A percentile compares a stretch with the other conserved stretches of the same genome.
phyloP scores from a whole-genome alignment of 2,797 vertebrate species.

The Megalops cyprinoides region DNA sequence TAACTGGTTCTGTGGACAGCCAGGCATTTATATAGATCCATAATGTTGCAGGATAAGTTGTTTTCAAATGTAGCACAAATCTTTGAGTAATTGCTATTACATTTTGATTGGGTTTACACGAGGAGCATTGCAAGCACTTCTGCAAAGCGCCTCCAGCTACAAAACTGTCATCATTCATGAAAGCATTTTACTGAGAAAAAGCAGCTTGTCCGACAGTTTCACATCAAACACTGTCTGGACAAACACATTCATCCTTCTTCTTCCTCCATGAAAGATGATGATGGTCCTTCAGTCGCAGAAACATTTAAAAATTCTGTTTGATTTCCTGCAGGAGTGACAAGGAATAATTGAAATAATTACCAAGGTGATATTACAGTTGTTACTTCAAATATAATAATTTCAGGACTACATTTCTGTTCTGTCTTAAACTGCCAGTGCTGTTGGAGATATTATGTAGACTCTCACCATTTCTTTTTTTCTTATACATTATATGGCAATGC shows the following conservation, averaged over 20 bases:
- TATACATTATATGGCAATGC: no score
- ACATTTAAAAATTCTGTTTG: no score
- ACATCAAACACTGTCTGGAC: constrained; percentile 3
- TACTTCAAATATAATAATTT: neutral
- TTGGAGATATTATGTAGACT: no score
- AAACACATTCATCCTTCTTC: no score
- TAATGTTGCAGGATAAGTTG: neutral
- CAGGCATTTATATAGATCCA: neutral
- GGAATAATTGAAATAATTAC: neutral
- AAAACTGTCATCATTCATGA: neutral
- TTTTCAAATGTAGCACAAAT: neutral
- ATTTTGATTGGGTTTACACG: neutral
- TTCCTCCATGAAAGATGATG: neutral
- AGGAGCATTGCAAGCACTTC: neutral
- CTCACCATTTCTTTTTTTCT: no score
- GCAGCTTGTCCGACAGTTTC: neutral
- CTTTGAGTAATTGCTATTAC: neutral
- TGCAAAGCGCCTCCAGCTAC: neutral
- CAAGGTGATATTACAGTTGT: neutral
- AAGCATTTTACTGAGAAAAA: neutral
- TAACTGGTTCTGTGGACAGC: neutral
- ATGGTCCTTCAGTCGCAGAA: no score
- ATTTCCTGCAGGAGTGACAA: no score
- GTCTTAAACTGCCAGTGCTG: no score
- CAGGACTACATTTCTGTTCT: neutral